Conservation (phyloP, 1,140 invertebrate species). For the Bombus polaris region DNA sequence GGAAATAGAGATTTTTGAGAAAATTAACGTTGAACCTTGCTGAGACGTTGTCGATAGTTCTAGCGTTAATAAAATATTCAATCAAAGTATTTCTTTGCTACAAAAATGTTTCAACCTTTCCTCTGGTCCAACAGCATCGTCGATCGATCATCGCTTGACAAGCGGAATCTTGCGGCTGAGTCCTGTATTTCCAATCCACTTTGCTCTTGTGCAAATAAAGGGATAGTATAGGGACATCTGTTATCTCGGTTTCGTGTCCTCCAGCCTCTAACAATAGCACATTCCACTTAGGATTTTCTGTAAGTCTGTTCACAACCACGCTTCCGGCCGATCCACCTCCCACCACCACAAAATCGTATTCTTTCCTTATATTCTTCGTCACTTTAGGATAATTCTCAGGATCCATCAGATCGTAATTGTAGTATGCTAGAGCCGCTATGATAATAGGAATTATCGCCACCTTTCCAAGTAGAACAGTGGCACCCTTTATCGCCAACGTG, state of each 20-base stretch:
- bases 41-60: no score
- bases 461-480: slow-evolving; percentile 87
- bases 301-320: slow-evolving; percentile 92
- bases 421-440: slow-evolving; percentile 90
- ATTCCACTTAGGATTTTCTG: slow-evolving; percentile 90
- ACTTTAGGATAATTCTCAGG: slow-evolving; percentile 91
- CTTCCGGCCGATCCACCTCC: slow-evolving; percentile 94
- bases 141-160: slow-evolving; percentile 92
- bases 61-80: no score
- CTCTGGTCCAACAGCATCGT: slow-evolving; percentile 92
- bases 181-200: slow-evolving; percentile 96
- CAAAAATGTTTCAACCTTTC: slow-evolving; percentile 83
- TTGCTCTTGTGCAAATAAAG: slow-evolving; percentile 94
- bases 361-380: slow-evolving; percentile 84
- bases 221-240: slow-evolving; percentile 92
- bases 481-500: slow-evolving; percentile 86
- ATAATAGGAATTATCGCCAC: slow-evolving; percentile 90
- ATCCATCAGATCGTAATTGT: slow-evolving; percentile 93
- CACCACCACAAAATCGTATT: slow-evolving; percentile 92
- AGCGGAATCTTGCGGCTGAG: slow-evolving; percentile 92
- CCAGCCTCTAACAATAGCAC: slow-evolving; percentile 94
- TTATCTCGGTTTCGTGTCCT: slow-evolving; percentile 91
- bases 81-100: no score
- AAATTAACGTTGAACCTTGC: no score
- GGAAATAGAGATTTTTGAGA: no score